Percentiles rank a stretch among this genome's conserved stretches.
phyloP scores from a whole-genome alignment of 1,140 invertebrate species.

The Bilobella aurantiaca region DNA sequence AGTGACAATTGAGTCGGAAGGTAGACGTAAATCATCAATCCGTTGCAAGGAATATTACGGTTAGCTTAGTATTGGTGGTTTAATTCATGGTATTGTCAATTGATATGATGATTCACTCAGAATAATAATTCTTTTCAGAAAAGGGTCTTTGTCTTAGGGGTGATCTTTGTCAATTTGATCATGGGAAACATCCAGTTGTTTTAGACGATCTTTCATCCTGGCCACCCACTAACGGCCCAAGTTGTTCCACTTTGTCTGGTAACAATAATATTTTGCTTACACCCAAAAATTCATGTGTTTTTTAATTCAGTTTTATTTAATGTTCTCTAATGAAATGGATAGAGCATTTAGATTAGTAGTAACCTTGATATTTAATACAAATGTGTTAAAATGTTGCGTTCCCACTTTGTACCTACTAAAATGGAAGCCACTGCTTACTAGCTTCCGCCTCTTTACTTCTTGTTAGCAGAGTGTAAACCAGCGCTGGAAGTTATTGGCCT shows the following conservation, averaged over 20 bases:
- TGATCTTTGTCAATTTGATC: slow-evolving; percentile 88
- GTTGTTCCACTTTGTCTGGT: neutral
- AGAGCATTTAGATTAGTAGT: neutral
- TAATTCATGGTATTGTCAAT: neutral
- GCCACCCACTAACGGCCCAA: neutral
- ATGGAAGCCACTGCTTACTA: too few relatives aligned
- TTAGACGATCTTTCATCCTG: slow-evolving; percentile 56
- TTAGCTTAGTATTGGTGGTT: neutral
- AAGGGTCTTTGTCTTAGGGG: slow-evolving; percentile 91
- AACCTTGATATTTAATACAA: neutral
- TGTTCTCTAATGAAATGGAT: neutral
- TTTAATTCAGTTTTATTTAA: neutral
- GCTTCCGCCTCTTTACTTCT: too few relatives aligned
- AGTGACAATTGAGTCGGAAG: neutral
- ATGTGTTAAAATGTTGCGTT: too few relatives aligned
- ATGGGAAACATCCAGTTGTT: slow-evolving; percentile 86
- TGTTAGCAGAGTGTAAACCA: too few relatives aligned
- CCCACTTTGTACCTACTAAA: too few relatives aligned
- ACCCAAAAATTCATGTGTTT: neutral
- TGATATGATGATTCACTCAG: slow-evolving; percentile 12
- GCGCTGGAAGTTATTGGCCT: too few relatives aligned
- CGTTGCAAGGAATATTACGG: neutral
- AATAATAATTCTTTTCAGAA: too few relatives aligned
- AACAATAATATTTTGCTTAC: neutral
- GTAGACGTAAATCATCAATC: neutral